A percentile compares a stretch with the other conserved stretches of the same genome.
Conservation (phyloP, 2,113 vertebrate genomes). For the Eudyptes chrysolophus region DNA sequence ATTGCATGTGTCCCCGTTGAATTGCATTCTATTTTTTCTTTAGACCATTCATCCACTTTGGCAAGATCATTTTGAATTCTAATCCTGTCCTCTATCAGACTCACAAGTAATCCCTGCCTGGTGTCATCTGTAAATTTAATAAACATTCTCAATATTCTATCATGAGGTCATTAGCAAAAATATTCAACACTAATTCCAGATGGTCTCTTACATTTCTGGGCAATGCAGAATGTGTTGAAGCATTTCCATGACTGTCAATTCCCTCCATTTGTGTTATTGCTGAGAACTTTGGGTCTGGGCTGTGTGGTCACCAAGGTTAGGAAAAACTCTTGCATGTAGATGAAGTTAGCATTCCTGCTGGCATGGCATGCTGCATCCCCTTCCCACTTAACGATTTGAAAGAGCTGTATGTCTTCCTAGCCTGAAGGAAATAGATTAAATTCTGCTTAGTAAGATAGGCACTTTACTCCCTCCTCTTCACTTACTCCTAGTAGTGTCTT, state of each 20-base stretch:
- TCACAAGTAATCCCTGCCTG: slow-evolving; percentile 25
- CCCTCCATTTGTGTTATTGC: slow-evolving; percentile 5
- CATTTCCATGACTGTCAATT: slow-evolving; percentile 53
- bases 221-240: slow-evolving; percentile 54
- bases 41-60: neutral
- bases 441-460: neutral
- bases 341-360: slow-evolving; percentile 64
- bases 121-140: slow-evolving; percentile 61
- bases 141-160: slow-evolving; percentile 50
- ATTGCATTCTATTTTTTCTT: neutral
- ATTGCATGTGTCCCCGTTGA: neutral
- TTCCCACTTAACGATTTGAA: neutral
- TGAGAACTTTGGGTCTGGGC: slow-evolving; percentile 30
- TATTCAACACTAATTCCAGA: slow-evolving; percentile 65
- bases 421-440: neutral
- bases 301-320: slow-evolving; percentile 28
- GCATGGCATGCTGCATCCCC: neutral
- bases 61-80: slow-evolving; percentile 51
- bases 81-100: slow-evolving; percentile 31
- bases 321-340: slow-evolving; percentile 50
- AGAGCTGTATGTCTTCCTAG: neutral
- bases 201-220: slow-evolving; percentile 67
- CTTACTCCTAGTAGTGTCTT: neutral
- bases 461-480: neutral
- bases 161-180: slow-evolving; percentile 57